Percentiles rank a stretch among this genome's conserved stretches.
Evolutionary conservation across 2,113 vertebrate species (phyloP).

Genomic region (Chaetops frenatus): DNA sequence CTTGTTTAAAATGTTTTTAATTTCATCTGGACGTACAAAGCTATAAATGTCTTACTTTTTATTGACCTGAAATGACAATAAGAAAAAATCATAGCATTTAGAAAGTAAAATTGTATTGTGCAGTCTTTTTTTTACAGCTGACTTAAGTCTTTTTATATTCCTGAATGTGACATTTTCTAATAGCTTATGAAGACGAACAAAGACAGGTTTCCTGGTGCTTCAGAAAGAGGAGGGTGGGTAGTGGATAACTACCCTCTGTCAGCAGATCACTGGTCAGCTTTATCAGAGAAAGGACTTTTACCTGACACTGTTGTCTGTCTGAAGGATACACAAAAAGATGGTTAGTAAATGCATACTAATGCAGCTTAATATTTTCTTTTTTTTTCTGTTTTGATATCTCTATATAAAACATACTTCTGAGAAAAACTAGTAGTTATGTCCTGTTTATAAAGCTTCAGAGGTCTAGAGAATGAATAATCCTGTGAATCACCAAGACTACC

Average conservation of each 20-base stretch:
- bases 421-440: neutral
- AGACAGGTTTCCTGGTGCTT: slow-evolving; percentile 63
- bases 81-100: neutral
- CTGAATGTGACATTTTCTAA: neutral
- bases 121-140: neutral
- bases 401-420: neutral
- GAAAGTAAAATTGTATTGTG: neutral
- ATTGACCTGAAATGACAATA: neutral
- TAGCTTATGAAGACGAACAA: slow-evolving; percentile 70
- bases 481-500: neutral
- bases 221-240: slow-evolving; percentile 82
- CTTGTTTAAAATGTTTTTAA: neutral
- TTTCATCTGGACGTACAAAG: neutral
- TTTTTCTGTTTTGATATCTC: neutral
- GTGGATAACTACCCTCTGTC: slow-evolving; percentile 84
- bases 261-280: slow-evolving; percentile 69
- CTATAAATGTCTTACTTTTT: neutral
- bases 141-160: neutral
- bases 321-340: slow-evolving; percentile 66
- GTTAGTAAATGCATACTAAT: slow-evolving; percentile 67
- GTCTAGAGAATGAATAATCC: neutral
- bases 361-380: neutral
- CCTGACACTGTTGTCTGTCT: slow-evolving; percentile 84
- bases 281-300: slow-evolving; percentile 69
- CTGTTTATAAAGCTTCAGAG: neutral